Base-by-base conservation (phyloP, 2,113 vertebrate genomes). In the Percopsis transmontana region DNA sequence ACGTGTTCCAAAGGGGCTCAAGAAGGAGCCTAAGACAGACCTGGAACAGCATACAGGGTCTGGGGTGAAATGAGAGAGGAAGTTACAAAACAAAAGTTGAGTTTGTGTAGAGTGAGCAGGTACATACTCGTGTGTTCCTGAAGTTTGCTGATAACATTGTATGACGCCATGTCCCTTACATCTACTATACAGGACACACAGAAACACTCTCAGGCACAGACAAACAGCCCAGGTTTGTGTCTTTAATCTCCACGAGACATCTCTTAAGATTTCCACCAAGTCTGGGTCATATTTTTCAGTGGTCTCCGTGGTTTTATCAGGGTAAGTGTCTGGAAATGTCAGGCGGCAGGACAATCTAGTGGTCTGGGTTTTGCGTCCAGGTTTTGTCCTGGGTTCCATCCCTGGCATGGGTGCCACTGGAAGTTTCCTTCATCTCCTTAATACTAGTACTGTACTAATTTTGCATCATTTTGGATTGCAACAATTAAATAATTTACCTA, bases 181-280 rank as follows among this genome's bases (percentile, higher is more conserved):
- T 15, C 19, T 47, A 61, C 52, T 62, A 11, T 21, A 66, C 53
- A 73, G 24, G 41, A 62, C 54, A 74, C 39, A 18, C 23, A 33
- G 3, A 16, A 1, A 38, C 23, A 39, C 23, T 38, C 47, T 18
- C 13, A 19, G 21, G 13, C 61, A 63, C 45, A 63, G 45, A 64
- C 16, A 44, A 12, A 45, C 42, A 7, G 11, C 45, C 24, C 14
- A 66, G 5, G 19, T 63, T 41, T 21, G 8, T 27, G 52, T 16
- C 44, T 63, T 23, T 53, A 73, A 82, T 82, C 81, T 70, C 60
- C 51, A 16, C 24, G 45, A 83, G 68, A 83, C 83, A 84, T 81
- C 76, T 5, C 14, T 48, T 63, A 68, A 61, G 72, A 66, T 77
- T 64, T 70, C 40, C 42, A 75, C 59, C 72, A 68, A 55, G 55